Evolutionary conservation across 2,888 invertebrate species (phyloP).

Genomic region (Antheraea assamensis): DNA sequence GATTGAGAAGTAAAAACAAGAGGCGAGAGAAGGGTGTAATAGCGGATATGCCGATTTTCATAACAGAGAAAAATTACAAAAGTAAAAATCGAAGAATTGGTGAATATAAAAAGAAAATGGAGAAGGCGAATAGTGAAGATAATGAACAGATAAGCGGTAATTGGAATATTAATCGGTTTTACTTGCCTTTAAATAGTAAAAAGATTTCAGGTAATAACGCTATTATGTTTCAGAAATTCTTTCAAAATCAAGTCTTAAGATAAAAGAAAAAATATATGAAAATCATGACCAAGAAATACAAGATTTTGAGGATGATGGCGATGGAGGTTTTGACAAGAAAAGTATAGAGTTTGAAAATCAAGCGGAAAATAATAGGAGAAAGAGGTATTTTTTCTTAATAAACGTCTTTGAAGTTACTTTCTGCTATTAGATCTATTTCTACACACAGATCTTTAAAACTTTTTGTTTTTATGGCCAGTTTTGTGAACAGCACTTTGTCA

Average conservation of each 20-base stretch:
- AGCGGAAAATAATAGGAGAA: background rate
- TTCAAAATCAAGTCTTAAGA: background rate
- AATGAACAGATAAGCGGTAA: background rate
- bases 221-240: background rate
- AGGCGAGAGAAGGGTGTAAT: background rate
- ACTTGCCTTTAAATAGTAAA: background rate
- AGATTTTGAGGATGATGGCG: background rate
- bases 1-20: background rate
- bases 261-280: background rate
- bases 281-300: background rate
- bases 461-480: background rate
- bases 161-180: background rate
- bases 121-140: background rate
- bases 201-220: background rate
- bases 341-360: background rate
- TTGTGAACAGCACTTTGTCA: background rate
- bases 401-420: background rate
- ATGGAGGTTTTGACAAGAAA: background rate
- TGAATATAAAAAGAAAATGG: background rate
- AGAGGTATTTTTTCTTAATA: background rate
- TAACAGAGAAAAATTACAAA: background rate
- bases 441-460: background rate
- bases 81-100: background rate
- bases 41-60: background rate
- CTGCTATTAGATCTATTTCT: background rate